These are phyloP conservation scores for Erithacus rubecula DNA, from an alignment of 2,797 vertebrate species.

Conservation along the genomic window DNA sequence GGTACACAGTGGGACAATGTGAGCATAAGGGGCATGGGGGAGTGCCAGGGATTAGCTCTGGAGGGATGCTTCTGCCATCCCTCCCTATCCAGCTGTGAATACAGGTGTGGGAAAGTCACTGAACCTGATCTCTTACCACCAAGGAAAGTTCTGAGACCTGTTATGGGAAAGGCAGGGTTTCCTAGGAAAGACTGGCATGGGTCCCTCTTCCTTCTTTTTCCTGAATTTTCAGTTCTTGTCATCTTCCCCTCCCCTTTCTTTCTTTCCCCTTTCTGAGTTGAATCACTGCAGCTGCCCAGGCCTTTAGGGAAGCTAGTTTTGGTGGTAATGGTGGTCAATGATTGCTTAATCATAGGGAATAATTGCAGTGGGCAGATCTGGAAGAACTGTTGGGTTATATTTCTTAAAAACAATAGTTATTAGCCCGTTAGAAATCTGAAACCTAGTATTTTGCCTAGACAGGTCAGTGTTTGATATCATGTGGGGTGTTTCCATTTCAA, in stretches of 20 bases:
- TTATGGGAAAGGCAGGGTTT: background rate
- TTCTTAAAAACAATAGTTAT: background rate
- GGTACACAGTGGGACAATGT: rapidly evolving
- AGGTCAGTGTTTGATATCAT: background rate
- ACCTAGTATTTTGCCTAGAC: background rate
- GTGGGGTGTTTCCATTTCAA: background rate
- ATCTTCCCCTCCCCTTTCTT: background rate
- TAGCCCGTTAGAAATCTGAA: background rate
- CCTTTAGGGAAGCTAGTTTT: background rate
- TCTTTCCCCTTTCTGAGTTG: background rate
- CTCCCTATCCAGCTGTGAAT: background rate
- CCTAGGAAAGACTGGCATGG: background rate
- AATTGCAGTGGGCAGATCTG: background rate
- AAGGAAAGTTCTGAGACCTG: background rate
- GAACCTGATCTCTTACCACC: background rate
- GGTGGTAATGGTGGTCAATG: background rate
- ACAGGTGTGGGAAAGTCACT: background rate
- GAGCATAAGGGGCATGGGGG: too few relatives aligned
- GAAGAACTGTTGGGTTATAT: background rate
- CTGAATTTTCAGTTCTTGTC: too few relatives aligned
- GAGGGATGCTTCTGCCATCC: background rate
- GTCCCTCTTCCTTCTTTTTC: background rate
- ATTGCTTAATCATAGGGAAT: background rate
- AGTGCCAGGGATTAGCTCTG: background rate
- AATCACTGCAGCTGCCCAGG: background rate